Conservation (phyloP, 2,797 vertebrate species). For the Diceros bicornis region DNA sequence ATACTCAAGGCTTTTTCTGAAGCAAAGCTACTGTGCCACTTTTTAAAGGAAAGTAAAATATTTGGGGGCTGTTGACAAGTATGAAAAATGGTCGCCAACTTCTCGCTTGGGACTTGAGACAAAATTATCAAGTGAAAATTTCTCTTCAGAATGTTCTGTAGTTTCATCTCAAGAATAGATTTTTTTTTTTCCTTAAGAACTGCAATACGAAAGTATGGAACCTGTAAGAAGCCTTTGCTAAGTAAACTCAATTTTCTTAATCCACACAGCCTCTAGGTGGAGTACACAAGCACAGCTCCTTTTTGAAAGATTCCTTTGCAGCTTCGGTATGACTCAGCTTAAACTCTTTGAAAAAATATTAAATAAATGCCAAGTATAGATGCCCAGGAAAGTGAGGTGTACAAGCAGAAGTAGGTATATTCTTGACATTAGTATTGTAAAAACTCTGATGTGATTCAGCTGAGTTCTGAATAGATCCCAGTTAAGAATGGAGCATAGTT, state of each 20-base stretch:
- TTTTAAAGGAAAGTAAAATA: slow-evolving; percentile 57
- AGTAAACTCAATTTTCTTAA: slow-evolving; percentile 60
- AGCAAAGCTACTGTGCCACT: not conserved
- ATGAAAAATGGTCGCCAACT: slow-evolving; percentile 21
- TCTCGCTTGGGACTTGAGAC: not conserved
- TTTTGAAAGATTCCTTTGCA: slow-evolving; percentile 82
- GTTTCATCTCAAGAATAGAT: slow-evolving; percentile 47
- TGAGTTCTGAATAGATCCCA: slow-evolving; percentile 43
- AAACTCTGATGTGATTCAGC: slow-evolving; percentile 26
- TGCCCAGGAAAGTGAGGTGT: not conserved
- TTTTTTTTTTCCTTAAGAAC: not conserved
- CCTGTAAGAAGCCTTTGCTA: slow-evolving; percentile 49
- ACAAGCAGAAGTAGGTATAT: not conserved
- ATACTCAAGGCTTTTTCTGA: slow-evolving; percentile 9
- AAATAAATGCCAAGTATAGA: slow-evolving; percentile 24
- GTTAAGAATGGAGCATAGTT: slow-evolving; percentile 53
- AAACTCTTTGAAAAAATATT: slow-evolving; percentile 64
- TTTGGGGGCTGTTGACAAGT: not conserved
- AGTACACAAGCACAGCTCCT: slow-evolving; percentile 70
- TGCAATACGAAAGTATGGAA: slow-evolving; percentile 53
- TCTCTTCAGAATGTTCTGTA: slow-evolving; percentile 21
- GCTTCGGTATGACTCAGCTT: slow-evolving; percentile 84
- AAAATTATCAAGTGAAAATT: slow-evolving; percentile 50
- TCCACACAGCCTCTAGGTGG: slow-evolving; percentile 83
- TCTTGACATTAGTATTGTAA: slow-evolving; percentile 48